Evolutionary conservation across 37 sponge, comb jelly and placozoan genomes (phyloP).

Genomic region (Geodia barretti): DNA sequence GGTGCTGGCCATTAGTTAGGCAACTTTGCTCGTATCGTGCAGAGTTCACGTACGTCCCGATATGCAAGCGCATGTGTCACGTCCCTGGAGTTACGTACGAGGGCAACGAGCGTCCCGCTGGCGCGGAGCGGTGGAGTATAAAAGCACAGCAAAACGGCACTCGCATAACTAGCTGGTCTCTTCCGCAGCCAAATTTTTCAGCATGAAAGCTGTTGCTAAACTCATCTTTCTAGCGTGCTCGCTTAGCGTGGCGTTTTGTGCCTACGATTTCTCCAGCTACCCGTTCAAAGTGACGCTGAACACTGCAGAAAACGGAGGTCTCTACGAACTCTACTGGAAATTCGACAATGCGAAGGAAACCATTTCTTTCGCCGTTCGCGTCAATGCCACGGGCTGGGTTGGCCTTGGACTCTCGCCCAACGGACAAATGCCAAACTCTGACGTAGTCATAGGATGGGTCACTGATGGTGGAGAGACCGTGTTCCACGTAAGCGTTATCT

Average conservation of each 20-base stretch:
- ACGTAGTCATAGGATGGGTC: slow-evolving; percentile 73
- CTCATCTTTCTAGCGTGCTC: neutral
- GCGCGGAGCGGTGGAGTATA: no score
- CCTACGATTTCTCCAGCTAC: neutral
- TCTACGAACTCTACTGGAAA: slow-evolving; percentile 53
- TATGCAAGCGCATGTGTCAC: no score
- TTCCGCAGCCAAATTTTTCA: neutral
- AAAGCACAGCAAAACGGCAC: no score
- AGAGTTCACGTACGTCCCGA: no score
- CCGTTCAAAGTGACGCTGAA: no score
- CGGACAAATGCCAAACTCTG: slow-evolving; percentile 64
- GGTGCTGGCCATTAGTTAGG: no score
- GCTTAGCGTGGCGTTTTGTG: neutral
- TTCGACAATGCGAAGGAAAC: slow-evolving; percentile 16
- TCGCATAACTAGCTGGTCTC: no score
- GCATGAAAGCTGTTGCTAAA: neutral
- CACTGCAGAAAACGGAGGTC: no score
- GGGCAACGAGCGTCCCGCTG: no score
- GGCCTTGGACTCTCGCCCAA: slow-evolving; percentile 72
- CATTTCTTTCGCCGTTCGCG: slow-evolving; percentile 57
- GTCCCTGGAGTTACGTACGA: no score
- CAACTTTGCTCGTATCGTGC: no score
- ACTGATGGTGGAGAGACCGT: neutral
- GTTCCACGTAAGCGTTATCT: slow-evolving; percentile 15
- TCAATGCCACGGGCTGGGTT: slow-evolving; percentile 59